Base-by-base conservation (phyloP, 2,888 invertebrate genomes). In the Synergus japonicus region DNA sequence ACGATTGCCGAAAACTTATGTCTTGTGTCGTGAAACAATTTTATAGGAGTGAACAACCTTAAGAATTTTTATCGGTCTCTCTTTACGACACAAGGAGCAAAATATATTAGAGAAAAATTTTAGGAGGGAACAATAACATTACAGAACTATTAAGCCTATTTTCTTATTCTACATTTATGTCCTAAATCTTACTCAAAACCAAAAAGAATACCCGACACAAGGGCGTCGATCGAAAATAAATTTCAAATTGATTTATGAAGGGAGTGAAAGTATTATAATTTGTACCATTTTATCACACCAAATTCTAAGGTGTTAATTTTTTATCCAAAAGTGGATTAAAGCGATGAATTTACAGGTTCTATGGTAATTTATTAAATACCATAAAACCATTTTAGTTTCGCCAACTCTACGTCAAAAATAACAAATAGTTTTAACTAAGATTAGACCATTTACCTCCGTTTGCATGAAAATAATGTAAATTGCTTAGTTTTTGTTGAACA, bases 21-120 rank as follows among this genome's bases (percentile, higher is more conserved):
- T 49, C 44, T 66, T 66, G 69, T 49, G 69, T 69, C 37, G 4
- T 37, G 49, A 49, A 22, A 69, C 37, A 69, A 15, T 18, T 58
- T 69, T 49, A 37, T 29, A 54, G 49, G 29, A 49, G 15, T 29
- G 29, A 69, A 49, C 49, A 46, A 69, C 18, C n/a, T 22, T 46
- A 54, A 69, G 29, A 15, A 1, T 29, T 69, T 22, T 44, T 66
- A 10, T 22, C 88, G 7, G 89, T 43, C 22, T 22, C 9, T 29
- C 37, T 64, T 77, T 18, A 37, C 66, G 0, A 13, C 5, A 9
- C 29, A 49, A 66, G 13, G 65, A 77, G 4, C n/a, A 37, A n/a
- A 64, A 18, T 9, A 49, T 15, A 49, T 65, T 8, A 66, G 66
- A 5, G 37, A 77, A 66, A 18, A 18, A 10, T 22, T 60, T 60